A percentile compares a stretch with the other conserved stretches of the same genome.
phyloP scores from a whole-genome alignment of 2,113 vertebrate genomes.

The Amia ocellicauda region DNA sequence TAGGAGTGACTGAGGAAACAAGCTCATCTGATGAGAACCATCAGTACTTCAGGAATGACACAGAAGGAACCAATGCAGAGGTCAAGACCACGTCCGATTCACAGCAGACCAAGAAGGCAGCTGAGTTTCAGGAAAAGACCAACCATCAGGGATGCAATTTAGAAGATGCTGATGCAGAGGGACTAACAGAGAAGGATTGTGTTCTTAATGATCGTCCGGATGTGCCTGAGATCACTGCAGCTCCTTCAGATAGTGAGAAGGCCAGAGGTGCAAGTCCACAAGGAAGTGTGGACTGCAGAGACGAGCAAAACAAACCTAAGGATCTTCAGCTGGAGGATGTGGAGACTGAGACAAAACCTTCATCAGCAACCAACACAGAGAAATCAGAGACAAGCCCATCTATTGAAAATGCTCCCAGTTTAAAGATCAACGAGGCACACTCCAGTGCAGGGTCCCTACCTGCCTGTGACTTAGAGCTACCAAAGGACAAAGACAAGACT shows the following conservation, averaged over 20 bases:
- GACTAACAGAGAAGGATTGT: conserved; percentile 5
- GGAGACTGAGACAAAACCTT: conserved; percentile 3
- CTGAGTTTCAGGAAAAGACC: conserved; percentile 13
- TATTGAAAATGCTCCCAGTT: conserved; percentile 23
- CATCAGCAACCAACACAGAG: neutral
- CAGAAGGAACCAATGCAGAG: too few relatives aligned
- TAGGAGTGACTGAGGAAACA: neutral
- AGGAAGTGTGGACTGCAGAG: conserved; percentile 25
- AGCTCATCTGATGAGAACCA: too few relatives aligned
- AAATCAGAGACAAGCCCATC: conserved; percentile 15
- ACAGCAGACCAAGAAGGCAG: too few relatives aligned
- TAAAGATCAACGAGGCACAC: conserved; percentile 31
- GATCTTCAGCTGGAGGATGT: conserved; percentile 11
- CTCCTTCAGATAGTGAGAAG: conserved; percentile 8
- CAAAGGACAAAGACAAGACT: conserved; percentile 62
- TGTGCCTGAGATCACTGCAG: conserved; percentile 10
- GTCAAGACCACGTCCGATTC: too few relatives aligned
- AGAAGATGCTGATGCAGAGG: conserved; percentile 7
- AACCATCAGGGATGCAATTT: neutral
- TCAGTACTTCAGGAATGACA: too few relatives aligned
- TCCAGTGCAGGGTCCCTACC: conserved; percentile 34
- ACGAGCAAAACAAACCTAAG: conserved; percentile 22
- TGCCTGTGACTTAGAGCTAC: conserved; percentile 65
- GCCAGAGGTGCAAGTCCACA: conserved; percentile 14
- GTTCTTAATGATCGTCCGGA: conserved; percentile 18